phyloP scores from a whole-genome alignment of 2,113 vertebrate genomes.

The Petromus typicus region DNA sequence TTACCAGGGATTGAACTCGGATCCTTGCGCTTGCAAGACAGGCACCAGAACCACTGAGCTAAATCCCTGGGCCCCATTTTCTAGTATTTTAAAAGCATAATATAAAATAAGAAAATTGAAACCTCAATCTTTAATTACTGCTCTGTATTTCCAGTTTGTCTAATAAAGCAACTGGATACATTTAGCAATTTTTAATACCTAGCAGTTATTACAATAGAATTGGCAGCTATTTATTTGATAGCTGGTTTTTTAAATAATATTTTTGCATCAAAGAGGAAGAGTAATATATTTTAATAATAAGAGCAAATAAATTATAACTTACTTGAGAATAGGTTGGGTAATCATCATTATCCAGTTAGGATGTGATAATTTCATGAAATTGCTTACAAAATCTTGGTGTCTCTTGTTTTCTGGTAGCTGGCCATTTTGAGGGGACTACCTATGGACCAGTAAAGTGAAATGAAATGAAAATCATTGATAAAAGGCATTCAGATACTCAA shows the following conservation, averaged over 20 bases:
- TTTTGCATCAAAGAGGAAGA: background rate
- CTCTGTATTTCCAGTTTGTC: conserved; percentile 38
- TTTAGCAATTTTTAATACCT: background rate
- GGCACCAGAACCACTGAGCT: too few species aligned
- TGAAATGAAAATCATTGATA: conserved; percentile 17
- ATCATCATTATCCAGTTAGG: background rate
- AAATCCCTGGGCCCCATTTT: too few species aligned
- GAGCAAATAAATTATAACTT: conserved; percentile 11
- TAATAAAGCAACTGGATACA: conserved; percentile 1
- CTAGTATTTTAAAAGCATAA: conserved; percentile 30
- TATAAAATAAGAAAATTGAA: conserved; percentile 14
- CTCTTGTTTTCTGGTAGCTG: background rate
- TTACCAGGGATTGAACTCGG: too few species aligned
- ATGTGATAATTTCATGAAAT: background rate
- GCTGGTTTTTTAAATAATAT: background rate
- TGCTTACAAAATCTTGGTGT: background rate
- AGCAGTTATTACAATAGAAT: conserved; percentile 6
- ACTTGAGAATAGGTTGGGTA: background rate
- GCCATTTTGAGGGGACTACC: background rate
- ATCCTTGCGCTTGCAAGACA: too few species aligned
- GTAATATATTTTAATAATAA: conserved; percentile 37
- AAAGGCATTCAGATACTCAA: conserved; percentile 3
- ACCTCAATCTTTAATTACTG: background rate
- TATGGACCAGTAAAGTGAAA: conserved; percentile 6
- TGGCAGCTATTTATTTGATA: conserved; percentile 28